These are phyloP conservation scores for Pachydiplax longipennis DNA, from an alignment of 2,888 invertebrate species.

Conservation along the genomic window DNA sequence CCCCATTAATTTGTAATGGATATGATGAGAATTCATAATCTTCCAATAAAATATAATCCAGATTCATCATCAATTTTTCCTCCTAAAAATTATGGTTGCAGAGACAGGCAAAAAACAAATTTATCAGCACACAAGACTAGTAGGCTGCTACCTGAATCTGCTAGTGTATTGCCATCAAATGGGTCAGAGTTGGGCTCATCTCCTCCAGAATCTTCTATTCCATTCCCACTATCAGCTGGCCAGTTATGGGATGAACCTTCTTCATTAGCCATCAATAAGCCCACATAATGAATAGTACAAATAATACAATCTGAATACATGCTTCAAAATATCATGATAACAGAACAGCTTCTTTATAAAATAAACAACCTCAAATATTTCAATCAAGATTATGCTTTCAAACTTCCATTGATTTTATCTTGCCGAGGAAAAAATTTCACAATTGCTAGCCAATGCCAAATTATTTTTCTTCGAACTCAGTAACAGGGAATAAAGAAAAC, in stretches of 20 bases:
- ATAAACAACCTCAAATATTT: background rate
- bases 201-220: slow-evolving; percentile 18
- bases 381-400: background rate
- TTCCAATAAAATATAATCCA: background rate
- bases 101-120: slow-evolving; percentile 1
- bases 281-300: slow-evolving; percentile 18
- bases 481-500: too few relatives aligned
- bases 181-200: slow-evolving; percentile 17
- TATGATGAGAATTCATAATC: background rate
- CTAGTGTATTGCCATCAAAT: slow-evolving; percentile 5
- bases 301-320: slow-evolving; percentile 13
- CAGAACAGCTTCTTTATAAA: background rate
- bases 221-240: slow-evolving; percentile 31
- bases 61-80: background rate
- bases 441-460: too few relatives aligned
- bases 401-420: background rate
- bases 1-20: background rate
- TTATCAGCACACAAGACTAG: slow-evolving; percentile 17
- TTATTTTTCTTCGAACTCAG: background rate
- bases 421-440: background rate
- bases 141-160: slow-evolving; percentile 37
- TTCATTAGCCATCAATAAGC: slow-evolving; percentile 20
- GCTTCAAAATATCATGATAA: background rate
- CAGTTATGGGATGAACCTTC: slow-evolving; percentile 36
- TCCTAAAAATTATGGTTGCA: background rate